These are phyloP conservation scores for Brachionus sp. DNA, from an alignment of 1,140 invertebrate genomes.

Conservation along the genomic window DNA sequence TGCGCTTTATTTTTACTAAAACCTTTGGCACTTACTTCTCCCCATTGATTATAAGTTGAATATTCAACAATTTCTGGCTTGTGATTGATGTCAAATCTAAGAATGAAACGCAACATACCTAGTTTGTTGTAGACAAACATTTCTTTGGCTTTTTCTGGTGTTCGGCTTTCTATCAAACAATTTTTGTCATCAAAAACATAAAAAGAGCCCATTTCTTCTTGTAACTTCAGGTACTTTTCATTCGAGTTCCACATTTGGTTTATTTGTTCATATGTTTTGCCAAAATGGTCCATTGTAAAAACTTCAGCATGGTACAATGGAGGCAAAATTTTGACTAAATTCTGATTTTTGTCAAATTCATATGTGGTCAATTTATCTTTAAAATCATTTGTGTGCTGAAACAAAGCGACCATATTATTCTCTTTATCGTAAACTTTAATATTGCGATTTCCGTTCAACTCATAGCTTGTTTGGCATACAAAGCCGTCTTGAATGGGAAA, in stretches of 20 bases:
- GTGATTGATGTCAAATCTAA: neutral
- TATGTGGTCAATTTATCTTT: conserved; percentile 10
- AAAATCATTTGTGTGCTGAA: neutral
- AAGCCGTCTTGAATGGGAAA: neutral
- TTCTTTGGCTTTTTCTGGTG: neutral
- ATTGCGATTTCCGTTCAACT: neutral
- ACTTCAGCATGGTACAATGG: neutral
- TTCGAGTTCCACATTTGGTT: conserved; percentile 2
- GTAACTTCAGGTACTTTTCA: neutral
- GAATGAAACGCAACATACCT: neutral
- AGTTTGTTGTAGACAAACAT: conserved; percentile 6
- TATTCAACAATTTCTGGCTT: neutral
- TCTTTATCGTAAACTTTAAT: neutral
- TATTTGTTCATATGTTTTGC: neutral
- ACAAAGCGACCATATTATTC: neutral
- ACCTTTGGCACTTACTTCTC: neutral
- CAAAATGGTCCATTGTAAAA: neutral
- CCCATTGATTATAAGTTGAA: neutral
- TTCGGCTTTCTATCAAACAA: neutral
- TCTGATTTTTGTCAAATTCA: conserved; percentile 2
- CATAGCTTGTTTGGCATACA: neutral
- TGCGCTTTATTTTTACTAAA: neutral
- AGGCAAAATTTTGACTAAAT: neutral
- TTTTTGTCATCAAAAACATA: neutral
- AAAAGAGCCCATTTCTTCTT: neutral